Base-by-base conservation (phyloP, 2,888 invertebrate genomes). In the Drosophila yooni region DNA sequence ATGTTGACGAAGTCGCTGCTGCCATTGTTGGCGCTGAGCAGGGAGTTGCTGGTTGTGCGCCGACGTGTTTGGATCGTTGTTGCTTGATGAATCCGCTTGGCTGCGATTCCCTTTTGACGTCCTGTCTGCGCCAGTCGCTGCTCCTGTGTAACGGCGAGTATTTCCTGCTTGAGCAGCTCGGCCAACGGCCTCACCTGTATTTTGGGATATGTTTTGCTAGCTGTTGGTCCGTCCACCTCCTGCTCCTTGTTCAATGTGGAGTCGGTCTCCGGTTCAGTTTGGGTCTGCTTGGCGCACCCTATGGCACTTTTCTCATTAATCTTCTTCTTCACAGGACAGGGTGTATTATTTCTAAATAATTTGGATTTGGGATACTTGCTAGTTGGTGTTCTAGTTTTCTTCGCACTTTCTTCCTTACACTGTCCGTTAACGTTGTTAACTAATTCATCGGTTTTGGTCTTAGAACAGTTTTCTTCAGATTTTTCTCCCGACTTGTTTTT, bases 101-200 rank as follows among this genome's bases (percentile, higher is more conserved):
- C 48, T 18, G 1, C 48, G 6, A 54, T 65, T 8, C 13, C 46
- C 38, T 18, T 43, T 8, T n/a, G 3, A 8, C 52, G 4, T 25
- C 31, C 25, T 15, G 53, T 27, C n/a, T 38, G 25, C 5, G 7
- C 27, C 7, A 66, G 38, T 5, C 48, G 61, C 40, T 82, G 69
- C 15, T 79, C 81, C 46, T 86, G 70, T 5, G 79, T 79, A 0
- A 83, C 60, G 8, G 83, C 86, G 13, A 81, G 52, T 29, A 83
- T 74, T 59, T 89, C 83, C 53, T 79, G 73, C 31, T 84, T 81
- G 1, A 92, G 71, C 0, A 92, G 88, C 4, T 89, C 78, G 0
- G 85, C 74, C 2, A 92, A 63, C 1, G 92, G 92, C 50, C 92
- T 86, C 10, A 92, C 83, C 36, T 91, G 82, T 62, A 92, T 92